Evolutionary conservation across 2,888 invertebrate genomes (phyloP), one percentile per base, ranked within the genome.

Genomic region (Myathropa florea): DNA sequence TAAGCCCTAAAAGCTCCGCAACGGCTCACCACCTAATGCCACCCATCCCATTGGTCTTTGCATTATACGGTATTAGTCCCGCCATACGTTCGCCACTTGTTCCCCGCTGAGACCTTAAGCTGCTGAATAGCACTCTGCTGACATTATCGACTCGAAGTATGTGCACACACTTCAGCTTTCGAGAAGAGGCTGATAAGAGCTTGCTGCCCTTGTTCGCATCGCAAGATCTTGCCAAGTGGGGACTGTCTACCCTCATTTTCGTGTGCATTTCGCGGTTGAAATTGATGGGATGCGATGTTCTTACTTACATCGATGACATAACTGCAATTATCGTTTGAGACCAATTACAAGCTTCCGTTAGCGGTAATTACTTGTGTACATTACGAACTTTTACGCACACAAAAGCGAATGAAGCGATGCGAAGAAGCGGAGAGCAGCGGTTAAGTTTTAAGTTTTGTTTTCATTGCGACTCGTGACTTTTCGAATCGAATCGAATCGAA

Each of bases 281-380:
- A 39, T 4, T 39, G 14, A n/a, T 14, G 12, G 39, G 39, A 39
- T 39, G 39, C 4, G 14, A n/a, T 39, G 46, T n/a, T 9, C 0
- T 9, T 18, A 0, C 46, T 46, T 18, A 46, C 46, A n/a, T 21
- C 64, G 39, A 39, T 71, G 78, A 78, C 65, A 71, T 71, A 72
- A 53, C n/a, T n/a, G 64, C 46, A 63, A 78, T 72, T 67, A 72
- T 61, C 55, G n/a, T 33, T 30, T 79, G 64, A 36, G 33, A 46
- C 28, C 65, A 78, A 78, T 79, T 73, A 61, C 36, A 83, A 18
- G 73, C 36, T 79, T 83, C 83, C 83, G 78, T 14, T 75, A 64
- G 46, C 4, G 46, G 68, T 33, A 68, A 78, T 71, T 79, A 71
- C n/a, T n/a, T n/a, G n/a, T n/a, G n/a, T n/a, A n/a, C 30, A 64